Evolutionary conservation across 2,113 vertebrate genomes (phyloP).

Genomic region (Mirounga angustirostris): DNA sequence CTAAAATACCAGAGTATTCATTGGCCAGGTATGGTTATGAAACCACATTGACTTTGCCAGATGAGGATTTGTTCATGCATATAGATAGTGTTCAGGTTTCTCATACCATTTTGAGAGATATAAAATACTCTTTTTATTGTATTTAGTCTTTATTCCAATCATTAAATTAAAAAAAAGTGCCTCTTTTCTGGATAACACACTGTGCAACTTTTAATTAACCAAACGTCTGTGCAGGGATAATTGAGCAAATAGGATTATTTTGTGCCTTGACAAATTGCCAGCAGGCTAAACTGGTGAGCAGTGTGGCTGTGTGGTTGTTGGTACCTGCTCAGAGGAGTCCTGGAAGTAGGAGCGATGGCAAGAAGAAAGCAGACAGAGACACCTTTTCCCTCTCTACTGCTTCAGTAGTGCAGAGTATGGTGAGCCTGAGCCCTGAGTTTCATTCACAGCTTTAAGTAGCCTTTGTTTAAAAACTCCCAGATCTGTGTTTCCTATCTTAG

Average conservation of each 20-base stretch:
- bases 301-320: not conserved
- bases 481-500: not conserved
- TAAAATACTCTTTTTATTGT: conserved; percentile 29
- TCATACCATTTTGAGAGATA: not conserved
- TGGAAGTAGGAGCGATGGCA: rapidly evolving
- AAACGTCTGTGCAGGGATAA: not conserved
- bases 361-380: not conserved
- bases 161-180: not conserved
- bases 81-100: not conserved
- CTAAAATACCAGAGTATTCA: conserved; percentile 60
- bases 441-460: not conserved
- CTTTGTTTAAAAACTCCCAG: not conserved
- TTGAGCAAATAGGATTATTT: not conserved
- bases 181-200: not conserved
- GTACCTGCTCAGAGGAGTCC: too few relatives aligned
- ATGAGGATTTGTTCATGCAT: not conserved
- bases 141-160: not conserved
- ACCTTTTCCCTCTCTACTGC: rapidly evolving
- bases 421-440: rapidly evolving
- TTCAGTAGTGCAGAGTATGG: rapidly evolving
- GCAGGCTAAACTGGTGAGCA: not conserved
- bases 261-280: not conserved
- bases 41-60: not conserved
- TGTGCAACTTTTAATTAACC: not conserved
- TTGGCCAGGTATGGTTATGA: not conserved